Percentiles rank a stretch among this genome's conserved stretches.
These are phyloP conservation scores for Percopsis omiscomaycus DNA, from an alignment of 2,797 vertebrate species.

Conservation along the genomic window DNA sequence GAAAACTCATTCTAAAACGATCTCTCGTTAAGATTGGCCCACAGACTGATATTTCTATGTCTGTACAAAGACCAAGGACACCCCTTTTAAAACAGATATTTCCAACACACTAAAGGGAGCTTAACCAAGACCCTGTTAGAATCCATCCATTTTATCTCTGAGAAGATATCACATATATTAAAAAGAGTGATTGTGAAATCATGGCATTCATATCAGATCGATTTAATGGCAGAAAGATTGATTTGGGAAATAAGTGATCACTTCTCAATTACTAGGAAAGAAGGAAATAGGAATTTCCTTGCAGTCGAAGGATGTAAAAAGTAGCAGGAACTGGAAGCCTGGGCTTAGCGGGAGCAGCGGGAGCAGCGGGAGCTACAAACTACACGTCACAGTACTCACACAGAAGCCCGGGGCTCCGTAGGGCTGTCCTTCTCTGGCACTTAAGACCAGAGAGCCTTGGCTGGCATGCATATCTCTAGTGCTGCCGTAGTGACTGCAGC, in stretches of 20 bases:
- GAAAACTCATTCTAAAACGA: not conserved
- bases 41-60: not conserved
- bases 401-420: constrained; percentile 85
- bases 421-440: constrained; percentile 87
- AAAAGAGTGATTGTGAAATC: constrained; percentile 4
- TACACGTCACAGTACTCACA: constrained; percentile 85
- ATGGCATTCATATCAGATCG: constrained; percentile 18
- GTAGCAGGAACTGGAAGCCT: constrained; percentile 37
- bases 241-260: constrained; percentile 31
- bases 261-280: constrained; percentile 39
- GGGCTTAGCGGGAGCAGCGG: constrained; percentile 30
- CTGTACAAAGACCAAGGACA: constrained; percentile 32
- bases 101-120: not conserved
- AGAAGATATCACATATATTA: constrained; percentile 11
- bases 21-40: too few relatives aligned
- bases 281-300: constrained; percentile 48
- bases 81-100: constrained; percentile 50
- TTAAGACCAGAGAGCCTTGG: constrained; percentile 93
- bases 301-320: constrained; percentile 55
- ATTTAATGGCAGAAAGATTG: constrained; percentile 15
- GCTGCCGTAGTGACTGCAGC: constrained; percentile 91
- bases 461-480: constrained; percentile 96
- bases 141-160: not conserved
- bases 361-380: constrained; percentile 30
- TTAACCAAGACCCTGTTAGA: constrained; percentile 10